phyloP scores from a whole-genome alignment of 2,113 vertebrate species.

The Poecile atricapillus region DNA sequence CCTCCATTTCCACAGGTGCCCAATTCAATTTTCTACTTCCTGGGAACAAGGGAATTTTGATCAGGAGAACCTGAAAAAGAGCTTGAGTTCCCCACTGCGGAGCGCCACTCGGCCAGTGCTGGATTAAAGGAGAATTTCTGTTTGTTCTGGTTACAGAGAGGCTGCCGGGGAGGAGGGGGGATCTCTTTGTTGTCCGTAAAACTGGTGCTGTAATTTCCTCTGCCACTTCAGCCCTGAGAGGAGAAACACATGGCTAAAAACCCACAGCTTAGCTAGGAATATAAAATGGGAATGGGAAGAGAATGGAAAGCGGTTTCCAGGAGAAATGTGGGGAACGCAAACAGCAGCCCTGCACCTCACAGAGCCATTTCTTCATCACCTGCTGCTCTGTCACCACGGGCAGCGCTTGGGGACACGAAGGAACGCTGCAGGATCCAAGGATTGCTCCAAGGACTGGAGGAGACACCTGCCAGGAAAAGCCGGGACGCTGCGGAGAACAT shows the following conservation, averaged over 20 bases:
- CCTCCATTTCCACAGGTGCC: not conserved
- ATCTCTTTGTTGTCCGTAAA: not conserved
- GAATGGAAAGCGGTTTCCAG: not conserved
- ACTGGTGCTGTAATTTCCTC: not conserved
- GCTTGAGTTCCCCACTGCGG: not conserved
- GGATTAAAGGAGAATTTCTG: not conserved
- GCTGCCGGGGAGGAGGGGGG: not conserved
- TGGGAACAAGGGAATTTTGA: not conserved
- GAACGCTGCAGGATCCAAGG: not conserved
- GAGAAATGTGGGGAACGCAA: not conserved
- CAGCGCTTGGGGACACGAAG: not conserved
- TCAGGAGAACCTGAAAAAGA: not conserved
- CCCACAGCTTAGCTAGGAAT: not conserved
- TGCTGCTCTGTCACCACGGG: slow-evolving; percentile 14
- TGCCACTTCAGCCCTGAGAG: not conserved
- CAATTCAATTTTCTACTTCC: not conserved
- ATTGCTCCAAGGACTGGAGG: not conserved
- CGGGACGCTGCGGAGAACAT: not conserved
- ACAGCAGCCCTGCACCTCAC: not conserved
- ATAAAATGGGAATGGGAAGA: accelerated
- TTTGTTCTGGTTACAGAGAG: not conserved
- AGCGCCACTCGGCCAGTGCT: not conserved
- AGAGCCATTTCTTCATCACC: not conserved
- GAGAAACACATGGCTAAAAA: not conserved
- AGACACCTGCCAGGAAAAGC: not conserved